Evolutionary conservation across 2,888 invertebrate species (phyloP), one percentile per base, ranked within the genome.

Genomic region (Smittia sp.): DNA sequence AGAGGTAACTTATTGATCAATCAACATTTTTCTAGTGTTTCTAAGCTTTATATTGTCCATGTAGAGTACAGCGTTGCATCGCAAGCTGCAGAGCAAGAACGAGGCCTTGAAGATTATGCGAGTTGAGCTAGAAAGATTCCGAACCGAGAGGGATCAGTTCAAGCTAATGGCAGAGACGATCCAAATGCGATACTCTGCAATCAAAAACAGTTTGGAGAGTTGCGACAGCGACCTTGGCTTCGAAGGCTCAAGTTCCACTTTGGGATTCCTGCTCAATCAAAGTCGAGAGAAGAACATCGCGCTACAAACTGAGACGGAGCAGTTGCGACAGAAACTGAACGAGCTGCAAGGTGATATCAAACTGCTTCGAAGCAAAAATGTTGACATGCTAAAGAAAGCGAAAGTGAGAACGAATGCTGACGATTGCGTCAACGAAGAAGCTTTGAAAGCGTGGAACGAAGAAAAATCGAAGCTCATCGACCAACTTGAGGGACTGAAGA

Each of bases 61-160:
- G 73, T 79, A 89, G 88, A 87, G 87, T 77, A 85, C 86, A 9
- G 88, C 87, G 1, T 80, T 89, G 18, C 86, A 87, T 78, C 86
- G 90, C 75, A 93, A 92, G 81, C 82, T 93, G 25, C 89, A 91
- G 78, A 90, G 92, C 78, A 94, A 94, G 81, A 85, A 90, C 70
- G 93, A 93, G 81, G 93, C 93, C 1, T 80, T 94, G 41, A 83
- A 89, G n/a, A 90, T 93, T 75, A 84, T 94, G 79, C 90, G 88
- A 75, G 86, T 87, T 77, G 92, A 93, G 79, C 81, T 94, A 74
- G 91, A 92, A 77, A 88, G 90, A 81, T 91, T 90, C 79, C 88
- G 90, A 75, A 88, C 87, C 77, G 92, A 94, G 79, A 83, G 92
- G 32, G 93, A 94, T 80, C 89, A 90, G 78, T 93, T 89, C 78